Evolutionary conservation across 1,140 invertebrate species (phyloP).

Genomic region (Drosophila nikananu): DNA sequence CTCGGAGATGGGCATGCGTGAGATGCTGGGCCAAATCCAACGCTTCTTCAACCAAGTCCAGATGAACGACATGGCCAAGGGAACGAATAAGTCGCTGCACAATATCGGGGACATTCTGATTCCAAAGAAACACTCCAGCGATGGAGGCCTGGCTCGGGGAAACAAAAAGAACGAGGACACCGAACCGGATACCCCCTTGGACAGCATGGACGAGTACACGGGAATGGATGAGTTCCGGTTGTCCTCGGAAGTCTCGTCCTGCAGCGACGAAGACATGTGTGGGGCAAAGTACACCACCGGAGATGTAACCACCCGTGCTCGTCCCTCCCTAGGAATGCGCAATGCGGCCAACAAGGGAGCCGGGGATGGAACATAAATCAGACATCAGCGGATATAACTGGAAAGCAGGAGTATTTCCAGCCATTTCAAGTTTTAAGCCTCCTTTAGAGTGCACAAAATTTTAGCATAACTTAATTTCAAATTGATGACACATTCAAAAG

Average conservation of each 20-base stretch:
- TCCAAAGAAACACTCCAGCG: background rate
- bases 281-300: slow-evolving; percentile 35
- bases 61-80: slow-evolving; percentile 42
- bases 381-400: background rate
- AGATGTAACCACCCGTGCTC: slow-evolving; percentile 35
- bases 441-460: slow-evolving; percentile 13
- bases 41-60: slow-evolving; percentile 67
- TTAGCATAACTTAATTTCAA: slow-evolving; percentile 2
- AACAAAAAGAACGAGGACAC: slow-evolving; percentile 16
- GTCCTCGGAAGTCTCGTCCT: slow-evolving; percentile 67
- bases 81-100: slow-evolving; percentile 2
- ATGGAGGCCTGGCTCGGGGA: background rate
- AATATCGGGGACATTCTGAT: slow-evolving; percentile 17
- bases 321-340: slow-evolving; percentile 9
- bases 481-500: too few species aligned
- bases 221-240: slow-evolving; percentile 66
- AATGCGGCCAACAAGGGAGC: slow-evolving; percentile 55
- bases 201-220: slow-evolving; percentile 63
- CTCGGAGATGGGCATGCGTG: slow-evolving; percentile 62
- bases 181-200: slow-evolving; percentile 49
- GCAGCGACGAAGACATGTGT: slow-evolving; percentile 61
- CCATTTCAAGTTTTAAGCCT: slow-evolving; percentile 5
- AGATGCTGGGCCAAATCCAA: slow-evolving; percentile 71
- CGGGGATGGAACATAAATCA: slow-evolving; percentile 62
- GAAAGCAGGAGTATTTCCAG: background rate